These are phyloP conservation scores for Melikaiella ostensackeni DNA, from an alignment of 2,888 invertebrate genomes.

Conservation along the genomic window DNA sequence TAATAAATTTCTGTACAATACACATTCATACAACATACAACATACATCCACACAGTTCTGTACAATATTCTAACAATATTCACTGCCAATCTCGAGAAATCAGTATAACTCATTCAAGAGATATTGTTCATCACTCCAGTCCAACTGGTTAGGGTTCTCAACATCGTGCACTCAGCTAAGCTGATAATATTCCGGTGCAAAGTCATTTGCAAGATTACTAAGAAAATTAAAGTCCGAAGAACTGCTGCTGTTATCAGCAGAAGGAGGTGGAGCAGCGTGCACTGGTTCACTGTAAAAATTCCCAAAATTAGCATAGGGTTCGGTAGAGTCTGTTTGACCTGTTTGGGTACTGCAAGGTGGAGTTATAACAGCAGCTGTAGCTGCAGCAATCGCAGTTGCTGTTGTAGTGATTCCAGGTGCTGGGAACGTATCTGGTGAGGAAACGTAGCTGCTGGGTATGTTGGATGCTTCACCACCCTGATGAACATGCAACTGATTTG, in stretches of 20 bases:
- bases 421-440: constrained; percentile 78
- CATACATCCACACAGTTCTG: constrained; percentile 43
- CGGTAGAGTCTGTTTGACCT: constrained; percentile 80
- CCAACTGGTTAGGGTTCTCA: constrained; percentile 66
- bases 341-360: constrained; percentile 79
- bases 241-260: constrained; percentile 91
- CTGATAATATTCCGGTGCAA: constrained; percentile 94
- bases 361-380: constrained; percentile 80
- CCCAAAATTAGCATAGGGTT: constrained; percentile 84
- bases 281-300: constrained; percentile 81
- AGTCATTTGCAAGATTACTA: constrained; percentile 94
- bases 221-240: constrained; percentile 97
- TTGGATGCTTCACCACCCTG: constrained; percentile 79
- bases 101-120: constrained; percentile 72
- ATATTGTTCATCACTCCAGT: constrained; percentile 75
- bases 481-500: constrained; percentile 71
- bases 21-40: constrained; percentile 10
- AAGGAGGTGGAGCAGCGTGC: constrained; percentile 77
- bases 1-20: constrained; percentile 5
- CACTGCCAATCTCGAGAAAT: constrained; percentile 49
- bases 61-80: constrained; percentile 45
- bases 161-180: constrained; percentile 80
- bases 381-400: constrained; percentile 77
- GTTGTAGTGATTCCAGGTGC: constrained; percentile 77
- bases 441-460: constrained; percentile 77